A percentile compares a stretch with the other conserved stretches of the same genome.
Evolutionary conservation across 2,113 vertebrate species (phyloP).

Genomic region (Mystacornis crossleyi): DNA sequence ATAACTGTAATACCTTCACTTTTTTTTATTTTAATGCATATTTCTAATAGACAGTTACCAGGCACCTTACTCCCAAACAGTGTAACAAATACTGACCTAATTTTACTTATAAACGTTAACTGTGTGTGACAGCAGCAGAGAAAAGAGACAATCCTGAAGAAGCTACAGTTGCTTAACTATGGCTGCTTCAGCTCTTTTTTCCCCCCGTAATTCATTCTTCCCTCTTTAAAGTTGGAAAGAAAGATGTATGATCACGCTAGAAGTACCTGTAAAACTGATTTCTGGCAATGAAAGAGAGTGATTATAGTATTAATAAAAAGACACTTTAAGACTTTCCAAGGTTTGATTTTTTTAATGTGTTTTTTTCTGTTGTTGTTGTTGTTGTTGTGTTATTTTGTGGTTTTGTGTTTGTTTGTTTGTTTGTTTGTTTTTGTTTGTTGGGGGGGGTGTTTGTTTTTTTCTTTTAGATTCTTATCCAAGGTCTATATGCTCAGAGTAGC

Average conservation of each 20-base stretch:
- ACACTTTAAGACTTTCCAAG: neutral
- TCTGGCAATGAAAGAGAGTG: neutral
- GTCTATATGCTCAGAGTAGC: neutral
- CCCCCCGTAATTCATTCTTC: neutral
- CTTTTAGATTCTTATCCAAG: neutral
- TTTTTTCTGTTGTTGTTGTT: too few relatives aligned
- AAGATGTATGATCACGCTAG: neutral
- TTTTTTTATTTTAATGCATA: neutral
- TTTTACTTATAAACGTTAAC: conserved; percentile 13
- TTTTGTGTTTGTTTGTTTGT: too few relatives aligned
- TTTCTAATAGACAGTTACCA: neutral
- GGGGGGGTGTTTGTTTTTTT: too few relatives aligned
- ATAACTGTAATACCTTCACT: neutral
- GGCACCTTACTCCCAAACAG: neutral
- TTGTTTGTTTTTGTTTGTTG: too few relatives aligned
- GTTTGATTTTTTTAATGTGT: neutral
- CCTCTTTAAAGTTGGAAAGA: neutral
- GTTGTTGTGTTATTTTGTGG: too few relatives aligned
- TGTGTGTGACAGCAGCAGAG: neutral
- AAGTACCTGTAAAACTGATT: neutral
- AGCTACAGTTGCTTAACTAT: neutral
- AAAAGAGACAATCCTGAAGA: neutral
- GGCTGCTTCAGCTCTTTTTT: neutral
- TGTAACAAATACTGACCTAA: conserved; percentile 17
- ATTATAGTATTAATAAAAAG: neutral